Base-by-base conservation (phyloP, 2,888 invertebrate species). In the Sarcophaga carnaria region DNA sequence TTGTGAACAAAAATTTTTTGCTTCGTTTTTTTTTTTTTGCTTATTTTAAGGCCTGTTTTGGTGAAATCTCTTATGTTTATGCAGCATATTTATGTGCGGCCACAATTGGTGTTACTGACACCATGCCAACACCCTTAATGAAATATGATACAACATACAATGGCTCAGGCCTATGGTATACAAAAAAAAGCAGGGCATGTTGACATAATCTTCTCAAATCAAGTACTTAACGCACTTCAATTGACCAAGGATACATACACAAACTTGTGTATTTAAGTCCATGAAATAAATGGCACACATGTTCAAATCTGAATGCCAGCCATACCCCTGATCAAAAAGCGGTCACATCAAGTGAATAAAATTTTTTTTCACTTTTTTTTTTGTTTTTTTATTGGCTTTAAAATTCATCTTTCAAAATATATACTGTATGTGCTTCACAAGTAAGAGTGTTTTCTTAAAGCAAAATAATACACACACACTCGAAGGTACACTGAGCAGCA, bases 161-260 rank as follows among this genome's bases (percentile, higher is more conserved):
- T 80, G 80, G 80, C 71, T 77, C 49, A 0, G 62, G 45, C 25
- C 75, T 25, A 17, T 37, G 4, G 47, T 45, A 69, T 37, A 66
- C 4, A 14, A 37, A 69, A 14, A 70, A 47, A 63, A 76, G 62
- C 74, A 69, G 69, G 64, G 59, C 83, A 83, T 80, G 83, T 87
- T 87, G 86, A 87, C 86, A 87, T 83, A 83, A 87, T 87, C 86
- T 71, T 64, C 72, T 80, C 72, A 83, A 81, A 78, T 87, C 83
- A 80, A 83, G 86, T 83, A 83, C 77, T 85, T 85, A 85, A 85
- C 80, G 84, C 84, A 85, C 80, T 80, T 85, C 80, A 85, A 80
- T 85, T 85, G 84, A 85, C 86, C 83, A 83, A 78, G 78, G 63
- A 76, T 49, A 62, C n/a, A 27, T 25, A 37, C 14, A 67, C 17